A percentile compares a stretch with the other conserved stretches of the same genome.
Evolutionary conservation across 2,888 invertebrate species (phyloP).

Genomic region (Cataglyphis cursor): DNA sequence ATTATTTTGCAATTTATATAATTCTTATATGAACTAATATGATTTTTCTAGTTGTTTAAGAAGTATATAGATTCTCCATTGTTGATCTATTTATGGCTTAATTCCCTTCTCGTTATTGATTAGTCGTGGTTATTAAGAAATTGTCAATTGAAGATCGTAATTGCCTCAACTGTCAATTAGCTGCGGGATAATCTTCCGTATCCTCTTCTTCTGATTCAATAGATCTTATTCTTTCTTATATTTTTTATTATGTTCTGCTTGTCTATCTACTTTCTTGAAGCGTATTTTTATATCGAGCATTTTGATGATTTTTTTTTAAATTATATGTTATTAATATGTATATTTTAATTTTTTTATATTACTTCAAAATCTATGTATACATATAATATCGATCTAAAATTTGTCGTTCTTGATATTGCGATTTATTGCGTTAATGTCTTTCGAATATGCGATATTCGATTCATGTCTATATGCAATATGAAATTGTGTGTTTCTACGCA

Average conservation of each 20-base stretch:
- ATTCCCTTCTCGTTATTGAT: constrained; percentile 61
- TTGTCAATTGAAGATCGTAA: constrained; percentile 66
- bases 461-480: neutral
- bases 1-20: constrained; percentile 7
- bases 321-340: neutral
- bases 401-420: neutral
- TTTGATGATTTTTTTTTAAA: neutral
- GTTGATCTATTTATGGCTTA: neutral
- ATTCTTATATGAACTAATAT: neutral
- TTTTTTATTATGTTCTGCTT: neutral
- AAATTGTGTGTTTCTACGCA: constrained; percentile 41
- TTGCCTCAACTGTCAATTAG: constrained; percentile 68
- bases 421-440: neutral
- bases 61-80: neutral
- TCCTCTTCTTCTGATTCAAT: constrained; percentile 14
- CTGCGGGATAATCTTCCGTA: constrained; percentile 16
- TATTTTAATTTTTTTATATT: constrained; percentile 1
- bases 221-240: neutral
- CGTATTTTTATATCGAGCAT: neutral
- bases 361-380: neutral
- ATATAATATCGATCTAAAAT: neutral
- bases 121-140: constrained; percentile 59
- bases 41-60: neutral
- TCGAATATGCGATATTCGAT: neutral
- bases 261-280: neutral